Evolutionary conservation across 1,140 invertebrate genomes (phyloP), one percentile per base, ranked within the genome.

Genomic region (Zaprionus gabonicus): DNA sequence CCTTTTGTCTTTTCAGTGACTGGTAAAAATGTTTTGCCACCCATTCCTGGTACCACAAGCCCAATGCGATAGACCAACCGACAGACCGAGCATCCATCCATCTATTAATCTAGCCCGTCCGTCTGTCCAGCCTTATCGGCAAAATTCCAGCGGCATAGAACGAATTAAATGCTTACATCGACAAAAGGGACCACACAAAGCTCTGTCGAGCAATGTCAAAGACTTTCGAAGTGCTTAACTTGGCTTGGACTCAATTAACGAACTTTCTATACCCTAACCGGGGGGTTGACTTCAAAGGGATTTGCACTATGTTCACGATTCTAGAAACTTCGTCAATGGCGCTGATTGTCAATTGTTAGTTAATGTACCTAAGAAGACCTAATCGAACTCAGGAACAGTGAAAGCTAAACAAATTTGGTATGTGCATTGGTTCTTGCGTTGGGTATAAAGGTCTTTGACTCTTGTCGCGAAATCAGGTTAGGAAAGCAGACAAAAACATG

Each of bases 81-180:
- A 23, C 31, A 67, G 49, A 53, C 38, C 51, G 25, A 27, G 46
- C 60, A 65, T 55, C 64, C 53, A 72, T 56, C 64, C 68, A 77
- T 46, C 59, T 56, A 67, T 53, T 25, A 66, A 60, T 70, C 56
- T 55, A 62, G 64, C 58, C 23, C 56, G 58, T 55, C 49, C 49
- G 31, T 71, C 57, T 46, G 64, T 65, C 34, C 67, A 49, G 55
- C 49, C 68, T 84, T 83, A 83, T 84, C 81, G 73, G 51, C 36
- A 56, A 64, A 74, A 81, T 78, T 81, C 80, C 75, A 85, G 60
- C 34, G 71, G 78, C 72, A 81, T 81, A 67, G 56, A 83, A 44
- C 72, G 81, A 77, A 77, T 83, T 83, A 84, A 84, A 83, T 80
- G 76, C 76, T 82, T 64, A 80, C 60, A 76, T 58, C 65, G 75